Conservation (phyloP, 2,888 invertebrate genomes). For the Watsonalla cultraria region DNA sequence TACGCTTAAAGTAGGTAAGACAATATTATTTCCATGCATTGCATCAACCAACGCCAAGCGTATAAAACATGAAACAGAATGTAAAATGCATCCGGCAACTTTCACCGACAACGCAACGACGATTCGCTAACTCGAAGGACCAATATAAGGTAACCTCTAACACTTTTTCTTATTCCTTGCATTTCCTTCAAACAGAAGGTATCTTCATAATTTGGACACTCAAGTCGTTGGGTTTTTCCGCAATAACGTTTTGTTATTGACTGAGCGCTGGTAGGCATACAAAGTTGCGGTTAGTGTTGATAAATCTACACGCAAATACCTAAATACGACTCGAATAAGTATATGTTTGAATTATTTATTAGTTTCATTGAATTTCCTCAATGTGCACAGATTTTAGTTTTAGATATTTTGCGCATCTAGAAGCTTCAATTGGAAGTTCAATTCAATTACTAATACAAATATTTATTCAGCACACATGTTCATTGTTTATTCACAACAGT, state of each 20-base stretch:
- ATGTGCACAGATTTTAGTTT: background rate
- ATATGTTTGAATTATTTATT: background rate
- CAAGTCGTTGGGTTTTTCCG: slow-evolving; percentile 3
- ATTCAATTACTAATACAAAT: no score
- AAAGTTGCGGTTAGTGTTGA: slow-evolving; percentile 12
- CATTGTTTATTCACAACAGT: no score
- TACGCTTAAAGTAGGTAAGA: no score
- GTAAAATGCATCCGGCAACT: slow-evolving; percentile 1
- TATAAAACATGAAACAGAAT: background rate
- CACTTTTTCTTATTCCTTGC: background rate
- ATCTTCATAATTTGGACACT: background rate
- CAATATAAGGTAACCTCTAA: background rate
- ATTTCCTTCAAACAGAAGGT: background rate
- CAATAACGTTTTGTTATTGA: slow-evolving; percentile 28
- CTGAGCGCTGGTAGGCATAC: slow-evolving; percentile 17
- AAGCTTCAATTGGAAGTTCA: no score
- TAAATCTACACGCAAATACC: background rate
- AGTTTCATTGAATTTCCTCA: background rate
- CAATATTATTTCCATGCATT: no score
- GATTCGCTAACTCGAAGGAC: background rate
- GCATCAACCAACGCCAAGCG: no score
- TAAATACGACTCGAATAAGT: background rate
- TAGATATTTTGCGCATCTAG: no score
- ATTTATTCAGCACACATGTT: no score
- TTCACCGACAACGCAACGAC: background rate